Evolutionary conservation across 37 sponge, comb jelly and placozoan species (phyloP), one percentile per base, ranked within the genome.

Genomic region (Aplysina aerophoba): DNA sequence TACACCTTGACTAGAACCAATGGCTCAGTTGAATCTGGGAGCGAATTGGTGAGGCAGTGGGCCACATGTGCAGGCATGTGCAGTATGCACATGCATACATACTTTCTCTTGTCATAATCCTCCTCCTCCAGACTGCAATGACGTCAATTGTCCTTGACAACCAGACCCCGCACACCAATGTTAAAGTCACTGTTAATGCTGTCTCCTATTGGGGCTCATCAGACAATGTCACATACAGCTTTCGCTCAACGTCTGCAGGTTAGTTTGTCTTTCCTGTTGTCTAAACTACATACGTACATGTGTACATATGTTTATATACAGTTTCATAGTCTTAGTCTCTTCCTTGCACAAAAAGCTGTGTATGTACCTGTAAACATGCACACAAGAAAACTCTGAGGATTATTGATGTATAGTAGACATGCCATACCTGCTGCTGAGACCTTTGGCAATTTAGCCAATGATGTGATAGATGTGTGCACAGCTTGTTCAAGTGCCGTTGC

Each of bases 241-340:
- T 75, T 25, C 20, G 78, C 17, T 75, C 78, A 19, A 40, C 78
- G 1, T 53, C 78, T 40, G 54, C 33, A 40, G 78, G 78, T 75
- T 1, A 75, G 78, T 75, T 62, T 3, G 27, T 20, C 59, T n/a
- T n/a, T n/a, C n/a, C 15, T 20, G 17, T 58, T 58, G 69, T 67
- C 19, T 30, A 12, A 13, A 38, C 74, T 33, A 30, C 21, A 41
- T 73, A 73, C 41, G 30, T 73, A 38, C 37, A 44, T 34, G n/a
- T 35, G n/a, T 27, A 4, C 50, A 44, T 8, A 44, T 44, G 8
- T 3, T 44, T 11, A 44, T 44, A 44, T 44, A 44, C 50, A 44
- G 50, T 44, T 3, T 44, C 8, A 8, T 44, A 8, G 8, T 8
- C 8, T 44, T n/a, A n/a, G n/a, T n/a, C n/a, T n/a, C n/a, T n/a